Percentiles rank a stretch among this genome's conserved stretches.
phyloP scores from a whole-genome alignment of 2,113 vertebrate species.

The Brevimyrus niger region DNA sequence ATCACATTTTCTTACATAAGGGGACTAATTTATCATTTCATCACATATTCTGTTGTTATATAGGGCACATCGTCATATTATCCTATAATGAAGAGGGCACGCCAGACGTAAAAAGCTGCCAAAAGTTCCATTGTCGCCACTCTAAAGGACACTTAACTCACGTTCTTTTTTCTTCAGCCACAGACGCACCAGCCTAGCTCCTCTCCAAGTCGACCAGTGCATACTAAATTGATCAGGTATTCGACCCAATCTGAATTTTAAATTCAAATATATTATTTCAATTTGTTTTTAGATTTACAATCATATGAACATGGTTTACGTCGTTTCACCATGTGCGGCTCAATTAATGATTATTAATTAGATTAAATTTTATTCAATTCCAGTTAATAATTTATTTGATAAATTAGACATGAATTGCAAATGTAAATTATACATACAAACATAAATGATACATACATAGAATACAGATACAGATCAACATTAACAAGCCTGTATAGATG shows the following conservation, averaged over 20 bases:
- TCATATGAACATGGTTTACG: background rate
- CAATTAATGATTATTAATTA: background rate
- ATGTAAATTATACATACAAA: too few relatives aligned
- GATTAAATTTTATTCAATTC: too few relatives aligned
- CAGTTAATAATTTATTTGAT: too few relatives aligned
- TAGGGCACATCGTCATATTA: too few relatives aligned
- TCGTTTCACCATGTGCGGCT: background rate
- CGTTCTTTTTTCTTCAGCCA: too few relatives aligned
- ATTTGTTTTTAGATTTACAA: background rate
- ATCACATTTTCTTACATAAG: background rate
- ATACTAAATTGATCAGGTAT: background rate
- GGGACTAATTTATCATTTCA: background rate
- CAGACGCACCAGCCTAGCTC: background rate
- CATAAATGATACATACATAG: too few relatives aligned
- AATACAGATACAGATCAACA: background rate
- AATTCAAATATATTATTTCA: too few relatives aligned
- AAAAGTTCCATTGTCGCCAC: too few relatives aligned
- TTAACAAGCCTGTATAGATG: background rate
- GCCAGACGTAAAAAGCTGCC: too few relatives aligned
- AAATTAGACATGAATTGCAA: too few relatives aligned
- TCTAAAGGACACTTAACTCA: too few relatives aligned
- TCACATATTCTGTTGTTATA: background rate
- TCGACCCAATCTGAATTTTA: background rate
- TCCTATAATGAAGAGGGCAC: too few relatives aligned
- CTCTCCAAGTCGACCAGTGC: background rate